phyloP scores from a whole-genome alignment of 2,797 vertebrate species.

The Cuniculus paca region DNA sequence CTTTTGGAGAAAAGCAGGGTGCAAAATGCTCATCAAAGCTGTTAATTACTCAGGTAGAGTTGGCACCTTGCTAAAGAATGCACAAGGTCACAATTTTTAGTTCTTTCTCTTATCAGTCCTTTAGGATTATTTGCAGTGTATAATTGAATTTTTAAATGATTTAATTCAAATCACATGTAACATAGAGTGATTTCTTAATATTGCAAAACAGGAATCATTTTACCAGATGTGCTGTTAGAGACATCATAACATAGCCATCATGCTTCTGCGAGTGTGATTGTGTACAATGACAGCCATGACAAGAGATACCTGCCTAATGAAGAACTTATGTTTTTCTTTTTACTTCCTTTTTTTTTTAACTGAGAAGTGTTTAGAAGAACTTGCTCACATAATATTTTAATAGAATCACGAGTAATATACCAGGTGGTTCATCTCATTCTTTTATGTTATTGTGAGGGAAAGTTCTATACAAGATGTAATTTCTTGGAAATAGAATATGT shows the following conservation, averaged over 20 bases:
- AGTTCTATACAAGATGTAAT: conserved; percentile 71
- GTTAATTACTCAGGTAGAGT: conserved; percentile 88
- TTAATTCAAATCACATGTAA: conserved; percentile 89
- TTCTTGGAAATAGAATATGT: conserved; percentile 72
- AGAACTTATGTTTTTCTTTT: conserved; percentile 43
- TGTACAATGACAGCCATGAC: not conserved
- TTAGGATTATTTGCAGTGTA: conserved; percentile 85
- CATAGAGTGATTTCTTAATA: conserved; percentile 86
- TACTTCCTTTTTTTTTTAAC: conserved; percentile 44
- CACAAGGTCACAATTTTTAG: conserved; percentile 87
- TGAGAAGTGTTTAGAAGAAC: conserved; percentile 66
- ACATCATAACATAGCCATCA: conserved; percentile 34
- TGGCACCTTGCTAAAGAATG: conserved; percentile 87
- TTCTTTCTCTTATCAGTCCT: conserved; percentile 82
- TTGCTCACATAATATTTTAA: conserved; percentile 75
- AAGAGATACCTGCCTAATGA: conserved; percentile 70
- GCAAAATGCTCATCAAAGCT: conserved; percentile 87
- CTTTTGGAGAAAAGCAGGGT: conserved; percentile 82
- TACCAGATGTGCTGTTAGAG: conserved; percentile 77
- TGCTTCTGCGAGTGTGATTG: not conserved
- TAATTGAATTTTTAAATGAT: conserved; percentile 87
- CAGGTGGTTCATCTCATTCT: conserved; percentile 73
- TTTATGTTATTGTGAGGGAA: conserved; percentile 65
- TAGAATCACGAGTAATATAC: conserved; percentile 79
- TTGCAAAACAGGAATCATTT: conserved; percentile 84